Evolutionary conservation across 2,797 vertebrate species (phyloP).

Genomic region (Alauda arvensis): DNA sequence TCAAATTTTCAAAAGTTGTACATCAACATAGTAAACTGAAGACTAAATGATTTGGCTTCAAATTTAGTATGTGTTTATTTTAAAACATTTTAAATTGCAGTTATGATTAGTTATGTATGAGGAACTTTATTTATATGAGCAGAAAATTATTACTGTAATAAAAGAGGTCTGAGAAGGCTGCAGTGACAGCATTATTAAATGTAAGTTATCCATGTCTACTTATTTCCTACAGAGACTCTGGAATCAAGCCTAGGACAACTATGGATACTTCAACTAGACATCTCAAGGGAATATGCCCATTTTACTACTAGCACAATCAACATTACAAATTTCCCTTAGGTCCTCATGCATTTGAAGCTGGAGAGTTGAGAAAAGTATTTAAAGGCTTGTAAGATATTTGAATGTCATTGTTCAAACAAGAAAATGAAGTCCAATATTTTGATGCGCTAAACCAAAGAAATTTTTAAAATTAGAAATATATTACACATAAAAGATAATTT

Average conservation of each 20-base stretch:
- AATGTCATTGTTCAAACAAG: neutral
- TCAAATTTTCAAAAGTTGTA: neutral
- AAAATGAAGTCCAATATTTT: neutral
- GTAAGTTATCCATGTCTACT: neutral
- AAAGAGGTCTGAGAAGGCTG: neutral
- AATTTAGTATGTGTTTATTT: neutral
- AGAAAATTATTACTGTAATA: neutral
- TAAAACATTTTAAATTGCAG: neutral
- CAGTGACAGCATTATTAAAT: neutral
- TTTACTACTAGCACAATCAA: neutral
- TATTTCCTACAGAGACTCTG: neutral
- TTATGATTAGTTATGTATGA: neutral
- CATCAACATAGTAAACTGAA: rapidly evolving
- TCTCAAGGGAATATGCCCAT: neutral
- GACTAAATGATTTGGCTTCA: neutral
- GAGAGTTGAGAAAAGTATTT: neutral
- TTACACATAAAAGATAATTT: neutral
- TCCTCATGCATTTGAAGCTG: neutral
- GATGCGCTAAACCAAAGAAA: neutral
- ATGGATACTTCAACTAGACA: neutral
- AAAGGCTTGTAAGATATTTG: neutral
- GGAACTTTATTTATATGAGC: neutral
- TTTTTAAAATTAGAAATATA: neutral
- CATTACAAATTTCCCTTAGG: neutral
- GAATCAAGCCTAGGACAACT: neutral